These are phyloP conservation scores for Teleogryllus oceanicus DNA, from an alignment of 2,888 invertebrate genomes.

Conservation along the genomic window DNA sequence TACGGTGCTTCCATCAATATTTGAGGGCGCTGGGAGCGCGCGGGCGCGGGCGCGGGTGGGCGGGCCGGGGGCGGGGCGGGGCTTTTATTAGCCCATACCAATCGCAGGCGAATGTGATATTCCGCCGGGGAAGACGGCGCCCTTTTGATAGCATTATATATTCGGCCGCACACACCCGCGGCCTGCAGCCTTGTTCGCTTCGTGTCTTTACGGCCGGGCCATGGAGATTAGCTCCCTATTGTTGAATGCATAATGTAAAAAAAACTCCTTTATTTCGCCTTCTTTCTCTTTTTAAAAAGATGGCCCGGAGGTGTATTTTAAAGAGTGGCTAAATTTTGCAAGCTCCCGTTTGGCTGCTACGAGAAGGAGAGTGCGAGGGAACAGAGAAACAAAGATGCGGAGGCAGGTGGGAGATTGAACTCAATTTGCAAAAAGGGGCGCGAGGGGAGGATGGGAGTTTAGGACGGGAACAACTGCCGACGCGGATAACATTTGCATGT, in stretches of 20 bases:
- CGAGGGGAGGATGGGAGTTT: too few species aligned
- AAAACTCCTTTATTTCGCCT: background rate
- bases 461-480: too few species aligned
- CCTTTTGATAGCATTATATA: conserved; percentile 10
- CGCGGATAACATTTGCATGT: too few species aligned
- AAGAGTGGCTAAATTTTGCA: conserved; percentile 1
- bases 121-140: background rate
- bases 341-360: background rate
- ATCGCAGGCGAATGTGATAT: background rate
- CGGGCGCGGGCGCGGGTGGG: background rate
- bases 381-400: too few species aligned
- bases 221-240: background rate
- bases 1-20: conserved; percentile 10
- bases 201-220: background rate
- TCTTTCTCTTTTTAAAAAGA: background rate
- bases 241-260: conserved; percentile 3
- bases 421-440: too few species aligned
- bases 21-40: background rate
- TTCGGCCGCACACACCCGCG: background rate
- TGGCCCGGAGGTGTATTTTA: background rate
- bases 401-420: too few species aligned
- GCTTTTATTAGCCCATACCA: background rate
- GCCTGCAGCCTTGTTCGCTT: background rate
- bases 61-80: too few species aligned
- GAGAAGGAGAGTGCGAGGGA: too few species aligned